These are phyloP conservation scores for Cettia cetti DNA, from an alignment of 2,113 vertebrate species.

Conservation along the genomic window DNA sequence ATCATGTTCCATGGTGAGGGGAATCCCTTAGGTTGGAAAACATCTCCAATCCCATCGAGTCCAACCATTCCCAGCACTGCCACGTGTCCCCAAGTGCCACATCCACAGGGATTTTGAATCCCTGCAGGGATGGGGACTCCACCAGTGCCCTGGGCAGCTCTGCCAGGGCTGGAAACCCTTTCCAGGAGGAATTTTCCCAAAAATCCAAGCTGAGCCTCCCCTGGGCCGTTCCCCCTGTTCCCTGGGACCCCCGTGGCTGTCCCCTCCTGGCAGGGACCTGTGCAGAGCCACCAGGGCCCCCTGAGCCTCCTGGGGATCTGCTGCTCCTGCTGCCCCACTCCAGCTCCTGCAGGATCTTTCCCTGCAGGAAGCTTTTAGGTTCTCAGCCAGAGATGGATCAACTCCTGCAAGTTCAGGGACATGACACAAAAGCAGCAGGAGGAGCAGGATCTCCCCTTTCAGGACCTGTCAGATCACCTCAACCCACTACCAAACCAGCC, in stretches of 20 bases:
- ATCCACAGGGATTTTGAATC: fast-evolving
- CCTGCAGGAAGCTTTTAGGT: background rate
- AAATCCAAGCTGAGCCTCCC: too few relatives aligned
- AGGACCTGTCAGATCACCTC: background rate
- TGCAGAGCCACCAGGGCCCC: background rate
- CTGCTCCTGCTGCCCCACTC: background rate
- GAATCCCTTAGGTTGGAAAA: background rate
- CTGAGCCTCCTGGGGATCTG: background rate
- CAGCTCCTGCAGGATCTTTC: background rate
- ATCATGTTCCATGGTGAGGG: too few relatives aligned
- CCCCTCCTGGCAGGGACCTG: too few relatives aligned
- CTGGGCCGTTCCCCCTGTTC: too few relatives aligned
- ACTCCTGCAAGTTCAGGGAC: background rate
- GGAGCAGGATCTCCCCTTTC: background rate
- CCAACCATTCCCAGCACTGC: background rate
- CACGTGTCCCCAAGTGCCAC: background rate
- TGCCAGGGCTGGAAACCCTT: background rate
- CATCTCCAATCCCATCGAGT: fast-evolving
- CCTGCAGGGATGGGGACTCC: background rate
- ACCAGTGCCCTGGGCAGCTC: background rate
- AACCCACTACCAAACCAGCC: background rate
- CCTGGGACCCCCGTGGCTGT: too few relatives aligned
- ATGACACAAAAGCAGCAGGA: background rate
- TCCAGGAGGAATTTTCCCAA: background rate
- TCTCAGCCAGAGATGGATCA: background rate